A percentile compares a stretch with the other conserved stretches of the same genome.
Conservation (phyloP, 1,140 invertebrate genomes). For the Thaumetopoea pityocampa region DNA sequence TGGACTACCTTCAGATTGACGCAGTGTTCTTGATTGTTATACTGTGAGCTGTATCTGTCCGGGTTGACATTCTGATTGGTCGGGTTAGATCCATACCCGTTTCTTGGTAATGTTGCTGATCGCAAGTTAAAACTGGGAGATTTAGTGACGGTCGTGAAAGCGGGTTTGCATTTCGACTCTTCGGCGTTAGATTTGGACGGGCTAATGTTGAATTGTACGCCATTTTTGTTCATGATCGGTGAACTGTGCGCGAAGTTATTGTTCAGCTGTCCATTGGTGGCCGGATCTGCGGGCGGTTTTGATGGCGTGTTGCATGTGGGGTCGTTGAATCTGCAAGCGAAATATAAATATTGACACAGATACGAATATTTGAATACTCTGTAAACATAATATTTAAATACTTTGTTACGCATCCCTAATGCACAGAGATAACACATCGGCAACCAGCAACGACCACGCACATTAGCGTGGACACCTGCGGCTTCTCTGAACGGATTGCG, state of each 20-base stretch:
- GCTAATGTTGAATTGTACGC: slow-evolving; percentile 68
- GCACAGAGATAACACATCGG: too few relatives aligned
- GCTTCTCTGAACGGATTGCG: too few relatives aligned
- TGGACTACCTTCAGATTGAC: slow-evolving; percentile 75
- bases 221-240: slow-evolving; percentile 68
- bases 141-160: slow-evolving; percentile 54
- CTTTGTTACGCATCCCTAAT: too few relatives aligned
- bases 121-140: slow-evolving; percentile 77
- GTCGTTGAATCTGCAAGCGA: slow-evolving; percentile 80
- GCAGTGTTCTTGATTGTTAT: slow-evolving; percentile 73
- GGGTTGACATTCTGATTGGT: slow-evolving; percentile 65
- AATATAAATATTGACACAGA: not conserved
- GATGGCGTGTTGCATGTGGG: slow-evolving; percentile 76
- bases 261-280: slow-evolving; percentile 42
- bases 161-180: slow-evolving; percentile 63
- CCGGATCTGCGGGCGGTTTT: slow-evolving; percentile 33
- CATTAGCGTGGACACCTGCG: too few relatives aligned
- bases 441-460: too few relatives aligned
- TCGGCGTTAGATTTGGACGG: slow-evolving; percentile 67
- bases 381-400: too few relatives aligned
- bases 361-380: too few relatives aligned
- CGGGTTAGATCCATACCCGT: slow-evolving; percentile 77
- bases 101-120: slow-evolving; percentile 83
- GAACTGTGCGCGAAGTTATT: slow-evolving; percentile 70
- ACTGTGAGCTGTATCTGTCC: slow-evolving; percentile 71